Percentiles rank a stretch among this genome's conserved stretches.
Conservation (phyloP, 2,113 vertebrate species). For the Romanogobio albipinnatus region DNA sequence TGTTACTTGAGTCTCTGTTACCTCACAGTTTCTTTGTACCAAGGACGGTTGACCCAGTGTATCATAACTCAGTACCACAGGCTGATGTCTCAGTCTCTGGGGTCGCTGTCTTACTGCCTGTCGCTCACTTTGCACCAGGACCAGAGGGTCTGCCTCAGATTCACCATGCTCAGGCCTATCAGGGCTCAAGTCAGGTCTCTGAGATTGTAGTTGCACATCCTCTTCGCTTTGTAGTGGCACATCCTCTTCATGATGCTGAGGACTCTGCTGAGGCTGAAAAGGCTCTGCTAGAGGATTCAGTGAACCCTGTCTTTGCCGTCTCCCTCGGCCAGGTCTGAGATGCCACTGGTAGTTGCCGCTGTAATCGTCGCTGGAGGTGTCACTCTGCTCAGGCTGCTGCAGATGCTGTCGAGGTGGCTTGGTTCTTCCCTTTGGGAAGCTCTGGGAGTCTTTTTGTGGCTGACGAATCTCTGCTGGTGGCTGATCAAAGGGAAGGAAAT, state of each 20-base stretch:
- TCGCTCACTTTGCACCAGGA: no score
- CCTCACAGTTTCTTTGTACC: no score
- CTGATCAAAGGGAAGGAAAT: conserved; percentile 1
- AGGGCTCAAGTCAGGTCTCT: neutral
- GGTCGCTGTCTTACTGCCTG: no score
- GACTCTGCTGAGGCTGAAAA: neutral
- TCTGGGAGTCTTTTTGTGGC: no score
- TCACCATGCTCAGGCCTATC: neutral
- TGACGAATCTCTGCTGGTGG: no score
- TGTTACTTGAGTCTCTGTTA: no score
- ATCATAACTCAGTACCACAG: no score
- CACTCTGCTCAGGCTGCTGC: conserved; percentile 5
- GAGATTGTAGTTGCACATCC: no score
- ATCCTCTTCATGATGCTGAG: neutral
- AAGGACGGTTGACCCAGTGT: no score
- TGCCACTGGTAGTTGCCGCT: conserved; percentile 3
- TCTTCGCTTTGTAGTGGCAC: conserved; percentile 42
- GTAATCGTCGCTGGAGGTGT: neutral
- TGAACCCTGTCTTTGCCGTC: neutral
- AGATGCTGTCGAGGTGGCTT: neutral
- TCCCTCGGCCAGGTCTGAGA: neutral
- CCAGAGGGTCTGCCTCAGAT: no score
- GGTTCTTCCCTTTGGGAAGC: no score
- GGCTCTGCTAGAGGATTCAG: neutral
- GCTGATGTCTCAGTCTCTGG: no score